Evolutionary conservation across 2,113 vertebrate genomes (phyloP), one percentile per base, ranked within the genome.

Genomic region (Xiphophorus maculatus): DNA sequence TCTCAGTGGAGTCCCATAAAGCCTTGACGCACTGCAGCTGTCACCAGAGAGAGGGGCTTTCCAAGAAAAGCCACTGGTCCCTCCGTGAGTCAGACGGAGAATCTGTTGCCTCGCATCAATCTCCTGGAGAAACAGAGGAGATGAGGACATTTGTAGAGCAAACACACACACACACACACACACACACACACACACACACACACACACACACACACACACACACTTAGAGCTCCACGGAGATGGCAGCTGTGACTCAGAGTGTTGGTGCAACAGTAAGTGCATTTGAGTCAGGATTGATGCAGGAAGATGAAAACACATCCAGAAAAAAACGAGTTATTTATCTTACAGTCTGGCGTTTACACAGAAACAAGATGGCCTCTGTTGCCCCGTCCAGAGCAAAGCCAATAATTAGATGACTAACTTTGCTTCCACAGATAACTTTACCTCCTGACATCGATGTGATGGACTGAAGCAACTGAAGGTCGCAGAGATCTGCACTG

Each of bases 51-150:
- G 58, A 54, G 66, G 74, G 73, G 48, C n/a, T 89, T 89, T 91
- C 87, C 85, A 62, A 32, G 73, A 80, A 76, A 64, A 63, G 27
- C 80, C 70, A 42, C 66, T 76, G 12, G 14, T 74, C 29, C 69
- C 79, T 84, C 79, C 58, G 75, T 88, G 86, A 89, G 65, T 92
- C 87, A 84, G 61, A 74, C 4, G n/a, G 12, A 78, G 69, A 64
- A 22, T 44, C 29, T 54, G 70, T 35, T 58, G 28, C 54, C n/a
- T 54, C 19, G 0, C 30, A 27, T 10, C 61, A n/a, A 83, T 77
- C 28, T 48, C 51, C 73, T n/a, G 13, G 30, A 75, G 69, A 63
- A 17, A 85, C 51, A 75, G 29, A 19, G 51, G 65, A 75, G 66
- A 71, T 2, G 69, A 82, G 62, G 40, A 35, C 63, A 40, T 25